Conservation (phyloP, 2,888 invertebrate genomes). For the Rhagonycha fulva region DNA sequence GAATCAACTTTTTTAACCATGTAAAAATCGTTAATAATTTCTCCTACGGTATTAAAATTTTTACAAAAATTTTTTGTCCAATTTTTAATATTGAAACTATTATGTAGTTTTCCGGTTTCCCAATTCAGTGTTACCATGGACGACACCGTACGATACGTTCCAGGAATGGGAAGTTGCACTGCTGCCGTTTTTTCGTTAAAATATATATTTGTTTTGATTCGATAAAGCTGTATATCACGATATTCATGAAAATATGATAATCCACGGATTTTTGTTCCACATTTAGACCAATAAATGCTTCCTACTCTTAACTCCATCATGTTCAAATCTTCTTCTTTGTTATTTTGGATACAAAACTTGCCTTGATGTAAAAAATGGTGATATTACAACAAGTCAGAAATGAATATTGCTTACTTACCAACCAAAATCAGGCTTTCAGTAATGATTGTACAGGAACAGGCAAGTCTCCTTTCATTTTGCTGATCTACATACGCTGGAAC, state of each 20-base stretch:
- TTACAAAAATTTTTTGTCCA: neutral
- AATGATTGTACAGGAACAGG: neutral
- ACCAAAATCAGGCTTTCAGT: neutral
- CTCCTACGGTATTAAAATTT: neutral
- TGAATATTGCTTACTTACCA: neutral
- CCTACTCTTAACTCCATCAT: neutral
- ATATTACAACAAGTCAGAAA: neutral
- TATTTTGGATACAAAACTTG: neutral
- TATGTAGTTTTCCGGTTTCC: neutral
- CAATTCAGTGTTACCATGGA: neutral
- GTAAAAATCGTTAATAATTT: neutral
- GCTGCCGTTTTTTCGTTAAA: neutral
- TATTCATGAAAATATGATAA: neutral
- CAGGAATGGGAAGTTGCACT: neutral
- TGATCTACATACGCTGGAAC: neutral
- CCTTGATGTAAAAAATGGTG: neutral
- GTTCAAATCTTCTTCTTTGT: neutral
- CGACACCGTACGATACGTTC: rapidly evolving
- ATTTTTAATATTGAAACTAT: neutral
- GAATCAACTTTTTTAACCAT: neutral
- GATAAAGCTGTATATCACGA: neutral
- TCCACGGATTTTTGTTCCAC: neutral
- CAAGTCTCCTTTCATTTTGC: neutral
- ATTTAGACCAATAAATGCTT: neutral
- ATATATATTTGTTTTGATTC: rapidly evolving